Evolutionary conservation across 2,113 vertebrate genomes (phyloP).

Genomic region (Oncorhynchus kisutch): DNA sequence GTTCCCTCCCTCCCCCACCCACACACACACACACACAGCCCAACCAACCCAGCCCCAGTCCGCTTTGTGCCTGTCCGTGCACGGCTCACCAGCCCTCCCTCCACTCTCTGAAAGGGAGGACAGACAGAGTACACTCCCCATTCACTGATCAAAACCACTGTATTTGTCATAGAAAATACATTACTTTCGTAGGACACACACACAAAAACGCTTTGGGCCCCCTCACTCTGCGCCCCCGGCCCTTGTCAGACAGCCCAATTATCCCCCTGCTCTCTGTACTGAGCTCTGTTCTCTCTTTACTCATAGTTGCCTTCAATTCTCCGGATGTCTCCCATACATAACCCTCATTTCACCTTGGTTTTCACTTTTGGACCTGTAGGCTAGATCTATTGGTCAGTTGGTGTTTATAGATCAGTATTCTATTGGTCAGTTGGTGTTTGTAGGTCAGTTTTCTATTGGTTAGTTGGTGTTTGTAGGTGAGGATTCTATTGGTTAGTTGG

Average conservation of each 20-base stretch:
- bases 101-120: slow-evolving; percentile 57
- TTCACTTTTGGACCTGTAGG: no score
- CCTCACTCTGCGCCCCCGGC: slow-evolving; percentile 59
- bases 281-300: slow-evolving; percentile 17
- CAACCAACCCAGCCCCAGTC: background rate
- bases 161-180: slow-evolving; percentile 79
- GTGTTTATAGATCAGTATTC: no score
- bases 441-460: no score
- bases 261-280: slow-evolving; percentile 50
- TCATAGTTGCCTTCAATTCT: slow-evolving; percentile 22
- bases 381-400: no score
- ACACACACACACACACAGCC: background rate
- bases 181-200: slow-evolving; percentile 50
- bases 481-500: no score
- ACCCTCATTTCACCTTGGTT: no score
- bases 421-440: no score
- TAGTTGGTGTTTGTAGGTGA: no score
- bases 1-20: background rate
- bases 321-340: no score
- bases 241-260: slow-evolving; percentile 73
- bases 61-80: background rate
- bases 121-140: slow-evolving; percentile 72
- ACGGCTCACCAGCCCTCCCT: slow-evolving; percentile 38
- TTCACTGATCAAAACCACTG: slow-evolving; percentile 90
- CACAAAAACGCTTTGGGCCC: slow-evolving; percentile 54